Evolutionary conservation across 2,888 invertebrate genomes (phyloP), one percentile per base, ranked within the genome.

Genomic region (Sinhomidia bicolor): DNA sequence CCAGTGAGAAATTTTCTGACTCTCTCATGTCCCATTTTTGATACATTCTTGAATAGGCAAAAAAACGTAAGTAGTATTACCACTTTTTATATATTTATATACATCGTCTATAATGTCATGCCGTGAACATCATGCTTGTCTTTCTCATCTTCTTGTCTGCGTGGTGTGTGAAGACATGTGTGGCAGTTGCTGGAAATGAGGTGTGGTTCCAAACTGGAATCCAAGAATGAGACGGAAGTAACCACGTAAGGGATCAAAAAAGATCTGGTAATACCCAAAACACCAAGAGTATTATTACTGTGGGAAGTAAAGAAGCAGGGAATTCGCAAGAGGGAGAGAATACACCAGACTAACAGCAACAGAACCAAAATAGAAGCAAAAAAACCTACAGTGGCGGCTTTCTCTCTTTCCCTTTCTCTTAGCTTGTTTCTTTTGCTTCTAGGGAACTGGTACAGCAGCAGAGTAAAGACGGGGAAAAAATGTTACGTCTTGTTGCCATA

Each of bases 261-360:
- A 85, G 85, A 85, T 85, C 79, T 85, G 79, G 78, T 85, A 85
- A 85, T 79, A 85, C 85, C 85, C 85, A 78, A 85, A 79, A 85
- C 85, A 85, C 85, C 85, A 85, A 78, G 85, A 84, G 85, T 78
- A 85, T 85, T 85, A 85, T 85, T 85, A 85, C 79, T 65, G 85
- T 79, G 68, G 76, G 54, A 65, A 79, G 79, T 54, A 85, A 68
- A 62, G 68, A 51, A 36, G 36, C 36, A 78, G 85, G 68, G 85
- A 85, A 85, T 54, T 76, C 76, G 14, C 29, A 14, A 76, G 14
- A 74, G n/a, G 7, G 26, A 36, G 36, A 36, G 36, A 36, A 7
- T 7, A 3, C 36, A 36, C 36, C 36, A 36, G n/a, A n/a, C 60
- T 7, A 9, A 20, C 51, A 76, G n/a, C n/a, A n/a, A n/a, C n/a